Evolutionary conservation across 2,888 invertebrate genomes (phyloP).

Genomic region (Eulithis prunata): DNA sequence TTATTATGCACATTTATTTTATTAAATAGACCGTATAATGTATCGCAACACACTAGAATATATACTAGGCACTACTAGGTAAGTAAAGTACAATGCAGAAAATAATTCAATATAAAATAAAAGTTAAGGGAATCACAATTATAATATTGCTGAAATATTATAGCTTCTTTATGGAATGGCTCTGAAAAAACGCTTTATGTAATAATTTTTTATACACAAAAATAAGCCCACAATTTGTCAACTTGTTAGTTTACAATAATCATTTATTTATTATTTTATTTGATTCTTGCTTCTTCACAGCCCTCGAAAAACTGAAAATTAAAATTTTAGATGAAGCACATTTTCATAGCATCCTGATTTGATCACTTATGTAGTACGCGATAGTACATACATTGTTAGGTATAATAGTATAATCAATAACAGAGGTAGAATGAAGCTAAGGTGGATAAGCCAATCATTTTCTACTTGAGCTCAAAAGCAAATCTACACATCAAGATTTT

Average conservation of each 20-base stretch:
- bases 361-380: too few species aligned
- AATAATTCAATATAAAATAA: conserved; percentile 34
- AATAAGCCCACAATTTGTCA: conserved; percentile 42
- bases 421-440: not conserved
- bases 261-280: not conserved
- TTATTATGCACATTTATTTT: conserved; percentile 21
- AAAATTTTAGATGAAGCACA: conserved; percentile 40
- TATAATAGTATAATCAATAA: not conserved
- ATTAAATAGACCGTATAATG: conserved; percentile 6
- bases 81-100: conserved; percentile 15
- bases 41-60: conserved; percentile 45
- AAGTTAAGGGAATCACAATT: conserved; percentile 47
- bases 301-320: conserved; percentile 70
- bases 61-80: conserved; percentile 14
- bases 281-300: conserved; percentile 52
- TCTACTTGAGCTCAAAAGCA: conserved; percentile 20
- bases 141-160: conserved; percentile 39
- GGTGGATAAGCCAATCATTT: not conserved
- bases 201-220: conserved; percentile 42
- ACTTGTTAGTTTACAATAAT: conserved; percentile 35
- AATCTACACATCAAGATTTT: conserved; percentile 22
- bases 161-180: conserved; percentile 63
- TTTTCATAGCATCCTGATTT: not conserved
- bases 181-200: conserved; percentile 53
- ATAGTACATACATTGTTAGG: too few species aligned